Conservation (phyloP, 2,888 invertebrate species). For the Pyrochroa serraticornis region DNA sequence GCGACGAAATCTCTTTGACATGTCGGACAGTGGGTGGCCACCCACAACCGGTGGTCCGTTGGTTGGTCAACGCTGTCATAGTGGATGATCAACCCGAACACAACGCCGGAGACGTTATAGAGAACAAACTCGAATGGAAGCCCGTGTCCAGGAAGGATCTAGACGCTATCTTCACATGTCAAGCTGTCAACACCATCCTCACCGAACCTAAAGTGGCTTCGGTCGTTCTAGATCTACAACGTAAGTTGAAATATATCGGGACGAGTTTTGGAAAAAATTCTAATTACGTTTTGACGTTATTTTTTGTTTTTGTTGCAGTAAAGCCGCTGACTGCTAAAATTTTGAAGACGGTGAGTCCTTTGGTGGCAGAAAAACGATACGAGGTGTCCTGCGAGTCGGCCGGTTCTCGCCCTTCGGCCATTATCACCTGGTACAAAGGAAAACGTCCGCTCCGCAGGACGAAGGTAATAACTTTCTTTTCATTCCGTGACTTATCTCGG, state of each 20-base stretch:
- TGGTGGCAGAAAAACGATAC: slow-evolving; percentile 83
- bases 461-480: slow-evolving; percentile 63
- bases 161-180: slow-evolving; percentile 86
- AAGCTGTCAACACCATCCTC: slow-evolving; percentile 83
- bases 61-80: slow-evolving; percentile 80
- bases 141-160: slow-evolving; percentile 79
- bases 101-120: slow-evolving; percentile 85
- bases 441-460: slow-evolving; percentile 80
- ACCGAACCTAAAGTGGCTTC: slow-evolving; percentile 80
- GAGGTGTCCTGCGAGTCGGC: slow-evolving; percentile 84
- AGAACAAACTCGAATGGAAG: slow-evolving; percentile 79
- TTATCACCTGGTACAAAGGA: slow-evolving; percentile 90
- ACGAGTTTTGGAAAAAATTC: not conserved
- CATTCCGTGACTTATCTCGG: slow-evolving; percentile 24
- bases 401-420: slow-evolving; percentile 84
- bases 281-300: slow-evolving; percentile 6
- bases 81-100: slow-evolving; percentile 85
- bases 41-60: slow-evolving; percentile 81
- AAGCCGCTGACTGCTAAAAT: slow-evolving; percentile 83
- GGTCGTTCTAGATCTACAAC: slow-evolving; percentile 76
- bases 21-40: slow-evolving; percentile 88
- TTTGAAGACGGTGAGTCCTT: slow-evolving; percentile 69
- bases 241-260: slow-evolving; percentile 63
- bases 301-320: slow-evolving; percentile 62
- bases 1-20: slow-evolving; percentile 82